Evolutionary conservation across 2,888 invertebrate species (phyloP), one percentile per base, ranked within the genome.

Genomic region (Lycaena phlaeas): DNA sequence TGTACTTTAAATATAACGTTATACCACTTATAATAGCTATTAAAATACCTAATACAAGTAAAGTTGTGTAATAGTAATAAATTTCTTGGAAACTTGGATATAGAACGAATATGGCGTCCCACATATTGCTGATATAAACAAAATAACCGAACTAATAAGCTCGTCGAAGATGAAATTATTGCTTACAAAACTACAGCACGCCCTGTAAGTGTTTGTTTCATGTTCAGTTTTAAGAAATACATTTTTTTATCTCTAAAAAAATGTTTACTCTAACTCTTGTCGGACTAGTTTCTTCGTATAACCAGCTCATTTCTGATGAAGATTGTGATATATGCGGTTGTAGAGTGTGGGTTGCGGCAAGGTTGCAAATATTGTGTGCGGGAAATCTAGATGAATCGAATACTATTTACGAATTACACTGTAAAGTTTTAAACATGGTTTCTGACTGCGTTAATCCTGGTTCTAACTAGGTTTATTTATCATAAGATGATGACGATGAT

Each of bases 271-370:
- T 48, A 43, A 46, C 42, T 38, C 39, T 39, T 48, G 49, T 46
- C 48, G 45, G 51, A 43, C 48, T 34, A 45, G 37, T 49, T 55
- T 57, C 53, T 46, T 38, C 50, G 52, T 52, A 53, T 49, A 51
- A 41, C 46, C 44, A 48, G 42, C 41, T 42, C 26, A 48, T 40
- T 53, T 55, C 51, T 49, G 30, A 43, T 46, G 44, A 51, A 43
- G 37, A 38, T 43, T 41, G 36, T 38, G 44, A 31, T 43, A 14
- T 43, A 38, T 38, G 39, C 41, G 26, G 27, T 38, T 15, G 12
- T 43, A 40, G 37, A 42, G 43, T 42, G 42, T 44, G 38, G 44
- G 40, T 27, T 14, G 36, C 3, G 17, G 18, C 42, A 38, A 44
- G 39, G 29, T 38, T 38, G 31, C 36, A 45, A 45, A 46, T 36